Base-by-base conservation (phyloP, 2,888 invertebrate genomes). In the Trypoxylon attenuatum region DNA sequence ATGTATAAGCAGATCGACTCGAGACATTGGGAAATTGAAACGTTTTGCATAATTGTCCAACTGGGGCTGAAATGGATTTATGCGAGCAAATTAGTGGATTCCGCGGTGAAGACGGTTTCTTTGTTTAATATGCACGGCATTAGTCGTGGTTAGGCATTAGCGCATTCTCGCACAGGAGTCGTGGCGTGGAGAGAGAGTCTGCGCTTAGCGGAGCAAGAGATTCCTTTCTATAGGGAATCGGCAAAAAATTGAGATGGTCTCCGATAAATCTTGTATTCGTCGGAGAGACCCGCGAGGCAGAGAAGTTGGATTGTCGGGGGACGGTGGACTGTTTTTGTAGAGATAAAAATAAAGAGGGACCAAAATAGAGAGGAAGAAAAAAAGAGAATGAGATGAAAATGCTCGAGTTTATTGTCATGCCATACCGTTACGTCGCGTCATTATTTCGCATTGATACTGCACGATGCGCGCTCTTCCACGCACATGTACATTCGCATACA, bases 111-210 rank as follows among this genome's bases (percentile, higher is more conserved):
- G 18, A 41, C 16, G 16, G 18, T 16, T 5, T n/a, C n/a, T n/a
- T n/a, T n/a, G n/a, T n/a, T n/a, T n/a, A n/a, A n/a, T n/a, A n/a
- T n/a, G n/a, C n/a, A n/a, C n/a, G n/a, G n/a, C n/a, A n/a, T n/a
- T n/a, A n/a, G n/a, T n/a, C n/a, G n/a, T n/a, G n/a, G n/a, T n/a
- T n/a, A n/a, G n/a, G 64, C 47, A 66, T 66, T 58, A 64, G 64
- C 66, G 64, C 62, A 62, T 58, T 64, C 64, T 58, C 18, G 59
- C 46, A 65, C 58, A 51, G 65, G 67, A 67, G 67, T 46, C 67
- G 67, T 65, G 65, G 29, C 59, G 13, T n/a, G n/a, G n/a, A n/a
- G n/a, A n/a, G n/a, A n/a, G 54, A 54, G 67, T 60, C 66, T 66
- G 66, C 52, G 68, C 56, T 57, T 53, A 51, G 66, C 21, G 33